phyloP scores from a whole-genome alignment of 2,888 invertebrate genomes.

The Incurvaria masculella region DNA sequence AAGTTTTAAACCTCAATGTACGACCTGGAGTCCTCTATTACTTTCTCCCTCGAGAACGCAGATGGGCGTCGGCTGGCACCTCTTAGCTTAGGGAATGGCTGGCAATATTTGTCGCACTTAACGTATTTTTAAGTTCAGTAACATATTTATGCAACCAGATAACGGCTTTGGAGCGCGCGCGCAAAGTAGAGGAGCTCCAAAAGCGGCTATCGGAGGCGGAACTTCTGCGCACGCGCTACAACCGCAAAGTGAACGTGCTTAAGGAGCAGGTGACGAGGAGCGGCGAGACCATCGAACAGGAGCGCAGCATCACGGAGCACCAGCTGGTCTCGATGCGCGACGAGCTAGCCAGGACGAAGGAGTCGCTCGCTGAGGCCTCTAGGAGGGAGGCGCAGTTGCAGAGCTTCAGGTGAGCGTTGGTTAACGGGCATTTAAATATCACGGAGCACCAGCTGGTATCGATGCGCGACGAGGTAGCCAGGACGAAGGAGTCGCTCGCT shows the following conservation, averaged over 20 bases:
- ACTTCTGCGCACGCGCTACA: constrained; percentile 69
- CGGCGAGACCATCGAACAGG: constrained; percentile 66
- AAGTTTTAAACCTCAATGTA: too few relatives aligned
- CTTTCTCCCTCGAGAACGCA: too few relatives aligned
- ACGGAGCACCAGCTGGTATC: constrained; percentile 68
- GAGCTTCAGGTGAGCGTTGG: constrained; percentile 60
- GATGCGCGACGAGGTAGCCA: constrained; percentile 71
- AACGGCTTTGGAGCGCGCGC: constrained; percentile 75
- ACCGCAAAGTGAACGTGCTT: constrained; percentile 65
- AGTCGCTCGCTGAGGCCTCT: constrained; percentile 69
- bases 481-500: constrained; percentile 69
- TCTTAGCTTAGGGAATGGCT: too few relatives aligned
- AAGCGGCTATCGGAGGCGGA: constrained; percentile 80
- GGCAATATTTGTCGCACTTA: too few relatives aligned
- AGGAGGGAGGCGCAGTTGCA: constrained; percentile 75
- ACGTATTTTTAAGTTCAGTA: too few relatives aligned
- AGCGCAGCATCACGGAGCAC: constrained; percentile 66
- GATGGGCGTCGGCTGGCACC: too few relatives aligned
- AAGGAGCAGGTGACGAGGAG: constrained; percentile 70
- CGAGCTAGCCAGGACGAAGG: constrained; percentile 72
- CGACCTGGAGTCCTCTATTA: too few relatives aligned
- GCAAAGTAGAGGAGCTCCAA: constrained; percentile 81
- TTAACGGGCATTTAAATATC: constrained; percentile 30
- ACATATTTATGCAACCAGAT: too few relatives aligned
- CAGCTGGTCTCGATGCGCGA: constrained; percentile 69